Base-by-base conservation (phyloP, 92 coral and sea anemone species). In the Zoanthus sociatus region DNA sequence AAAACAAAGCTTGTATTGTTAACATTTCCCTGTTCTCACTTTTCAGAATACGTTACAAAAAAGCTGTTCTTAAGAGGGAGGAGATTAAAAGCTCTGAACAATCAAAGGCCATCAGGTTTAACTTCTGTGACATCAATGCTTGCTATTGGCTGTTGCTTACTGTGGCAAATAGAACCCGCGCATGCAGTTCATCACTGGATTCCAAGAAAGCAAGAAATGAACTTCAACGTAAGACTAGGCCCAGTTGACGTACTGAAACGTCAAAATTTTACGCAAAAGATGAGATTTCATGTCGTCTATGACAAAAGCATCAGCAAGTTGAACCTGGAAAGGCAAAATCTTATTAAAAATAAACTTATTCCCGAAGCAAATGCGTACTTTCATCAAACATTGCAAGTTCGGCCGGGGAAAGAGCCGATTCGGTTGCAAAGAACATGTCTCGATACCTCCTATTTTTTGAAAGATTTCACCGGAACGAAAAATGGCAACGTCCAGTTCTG, bases 201-300 rank as follows among this genome's bases (percentile, higher is more conserved):
- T 76, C 99, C 99, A 7, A 92, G 85, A 37, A 95, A 88, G 73
- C 94, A 97, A 81, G 97, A 97, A 75, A 94, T 97, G 94, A 94
- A 94, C 16, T 96, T 95, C 82, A 93, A 95, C 82, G 99, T 97
- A 71, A 90, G 95, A 21, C 83, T 91, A 37, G 99, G 96, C 8
- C 93, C 88, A 14, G 84, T 90, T 10, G 94, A 93, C 71, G 54
- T 89, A 51, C 58, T 90, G 54, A 93, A 78, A 91, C 77, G 77
- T 51, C 94, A 93, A 70, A 83, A 93, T 13, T 86, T 94, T 31
- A 88, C 94, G 56, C 96, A 95, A 86, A 88, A 93, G 86, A 89
- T 97, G 91, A 97, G 99, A 61, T 97, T 97, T 72, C 98, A 95
- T 56, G 98, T 97, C 50, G 91, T 94, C 3, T 97, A 93, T 79